Base-by-base conservation (phyloP, 2,888 invertebrate genomes). In the Brenthis hecate region DNA sequence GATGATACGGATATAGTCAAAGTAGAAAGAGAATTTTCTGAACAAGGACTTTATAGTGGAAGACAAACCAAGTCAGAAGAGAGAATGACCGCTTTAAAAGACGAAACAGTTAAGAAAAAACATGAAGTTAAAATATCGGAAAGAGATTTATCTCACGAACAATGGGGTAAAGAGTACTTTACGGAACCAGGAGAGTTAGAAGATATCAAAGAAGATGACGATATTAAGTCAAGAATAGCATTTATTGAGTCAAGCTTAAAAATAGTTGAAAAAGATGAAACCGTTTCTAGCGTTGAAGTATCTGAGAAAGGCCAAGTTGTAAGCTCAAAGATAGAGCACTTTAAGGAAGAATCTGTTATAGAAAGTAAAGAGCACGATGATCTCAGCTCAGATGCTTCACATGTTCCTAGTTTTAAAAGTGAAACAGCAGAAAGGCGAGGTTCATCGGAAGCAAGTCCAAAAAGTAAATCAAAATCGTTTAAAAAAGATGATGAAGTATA, bases 81-180 rank as follows among this genome's bases (percentile, higher is more conserved):
- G 76, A 89, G 87, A 78, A 92, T 93, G 87, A 93, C 93, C 50
- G 88, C 93, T 5, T 77, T 93, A 0, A 93, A 89, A 81, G 93
- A 93, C 72, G 93, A 92, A 73, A 91, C 87, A 6, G 78, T 88
- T 1, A 92, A 91, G 73, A 93, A 91, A 74, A 89, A 89, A 73
- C 87, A 92, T 67, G 93, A 93, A 80, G 82, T 93, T 0, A 93
- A 93, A 82, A 93, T 93, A 74, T 93, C 93, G 3, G 93, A 93
- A 81, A 82, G 93, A 76, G 93, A 93, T 75, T 76, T 93, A 72
- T 92, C 88, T 6, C 92, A 93, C 78, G 93, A 93, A 73, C 92
- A 93, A 72, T 93, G 93, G 93, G 93, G 93, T 6, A 93, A 92
- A 77, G 93, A 93, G 83, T 93, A 93, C 78, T 93, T 93, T 70